Evolutionary conservation across 2,797 vertebrate species (phyloP).

Genomic region (Gymnopithys bicolor): DNA sequence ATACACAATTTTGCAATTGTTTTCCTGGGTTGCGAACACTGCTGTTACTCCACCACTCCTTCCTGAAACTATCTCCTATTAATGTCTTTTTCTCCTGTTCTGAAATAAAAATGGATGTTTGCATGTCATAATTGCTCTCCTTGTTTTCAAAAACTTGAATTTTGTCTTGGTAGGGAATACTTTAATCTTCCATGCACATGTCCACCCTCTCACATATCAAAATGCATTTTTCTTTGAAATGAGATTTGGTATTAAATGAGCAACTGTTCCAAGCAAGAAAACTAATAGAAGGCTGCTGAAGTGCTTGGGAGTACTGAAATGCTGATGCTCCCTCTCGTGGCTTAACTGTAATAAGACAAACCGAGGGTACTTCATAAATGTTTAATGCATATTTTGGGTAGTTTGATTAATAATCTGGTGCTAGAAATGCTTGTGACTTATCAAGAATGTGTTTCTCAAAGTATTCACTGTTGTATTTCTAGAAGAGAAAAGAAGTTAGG

Average conservation of each 20-base stretch:
- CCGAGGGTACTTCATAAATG: neutral
- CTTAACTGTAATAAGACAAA: neutral
- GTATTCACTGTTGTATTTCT: neutral
- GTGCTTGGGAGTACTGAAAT: neutral
- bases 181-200: neutral
- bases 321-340: slow-evolving; percentile 69
- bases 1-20: neutral
- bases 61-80: neutral
- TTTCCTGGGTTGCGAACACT: neutral
- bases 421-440: neutral
- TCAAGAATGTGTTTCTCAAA: neutral
- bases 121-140: neutral
- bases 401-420: neutral
- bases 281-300: neutral
- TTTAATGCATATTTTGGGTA: neutral
- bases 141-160: neutral
- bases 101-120: neutral
- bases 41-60: neutral
- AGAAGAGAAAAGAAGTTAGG: neutral
- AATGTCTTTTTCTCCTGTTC: neutral
- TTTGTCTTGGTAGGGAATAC: neutral
- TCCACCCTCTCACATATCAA: neutral
- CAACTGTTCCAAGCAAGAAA: neutral
- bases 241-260: neutral
- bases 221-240: neutral